phyloP scores from a whole-genome alignment of 2,113 vertebrate genomes.

The Microtus richardsoni region DNA sequence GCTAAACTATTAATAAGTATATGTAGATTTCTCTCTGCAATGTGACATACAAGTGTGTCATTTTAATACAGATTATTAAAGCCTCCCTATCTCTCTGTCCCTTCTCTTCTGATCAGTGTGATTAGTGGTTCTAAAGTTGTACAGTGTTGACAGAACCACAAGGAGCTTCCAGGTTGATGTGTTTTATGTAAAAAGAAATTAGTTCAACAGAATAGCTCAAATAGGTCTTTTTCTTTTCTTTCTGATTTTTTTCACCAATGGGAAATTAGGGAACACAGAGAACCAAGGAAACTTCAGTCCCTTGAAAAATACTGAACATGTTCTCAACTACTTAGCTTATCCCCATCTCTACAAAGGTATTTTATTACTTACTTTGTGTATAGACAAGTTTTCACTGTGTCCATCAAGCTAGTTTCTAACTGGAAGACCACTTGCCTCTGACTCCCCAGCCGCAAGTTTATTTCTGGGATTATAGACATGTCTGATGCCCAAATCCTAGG shows the following conservation, averaged over 20 bases:
- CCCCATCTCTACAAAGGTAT: neutral
- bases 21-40: neutral
- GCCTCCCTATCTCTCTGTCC: neutral
- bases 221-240: neutral
- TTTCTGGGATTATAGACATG: neutral
- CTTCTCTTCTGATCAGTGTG: neutral
- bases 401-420: neutral
- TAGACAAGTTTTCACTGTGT: neutral
- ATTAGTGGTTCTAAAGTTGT: neutral
- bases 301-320: neutral
- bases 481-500: neutral
- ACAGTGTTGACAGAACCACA: neutral
- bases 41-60: neutral
- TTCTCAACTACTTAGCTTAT: neutral
- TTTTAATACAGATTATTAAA: neutral
- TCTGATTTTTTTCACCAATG: neutral
- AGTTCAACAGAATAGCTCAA: neutral
- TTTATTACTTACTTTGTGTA: neutral
- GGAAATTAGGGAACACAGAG: neutral
- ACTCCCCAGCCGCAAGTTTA: neutral
- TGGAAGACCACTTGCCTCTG: neutral
- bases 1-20: neutral
- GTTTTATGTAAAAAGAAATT: neutral
- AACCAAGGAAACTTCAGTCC: neutral
- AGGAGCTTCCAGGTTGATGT: accelerated